These are phyloP conservation scores for Drosophila sp. DNA, from an alignment of 1,140 invertebrate genomes.

Conservation along the genomic window DNA sequence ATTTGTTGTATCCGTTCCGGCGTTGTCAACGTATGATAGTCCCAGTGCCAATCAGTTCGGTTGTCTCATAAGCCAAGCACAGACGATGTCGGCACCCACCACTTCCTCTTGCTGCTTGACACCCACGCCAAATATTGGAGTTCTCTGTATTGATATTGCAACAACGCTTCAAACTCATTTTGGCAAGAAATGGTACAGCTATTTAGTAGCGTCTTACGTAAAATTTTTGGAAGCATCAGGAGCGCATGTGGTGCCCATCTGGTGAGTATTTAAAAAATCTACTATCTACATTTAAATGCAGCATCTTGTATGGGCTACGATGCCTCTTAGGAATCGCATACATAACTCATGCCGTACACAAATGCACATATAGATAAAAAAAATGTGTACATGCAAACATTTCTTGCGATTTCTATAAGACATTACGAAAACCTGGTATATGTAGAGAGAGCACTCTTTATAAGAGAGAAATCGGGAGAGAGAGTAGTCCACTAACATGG, in stretches of 20 bases:
- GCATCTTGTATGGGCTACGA: too few species aligned
- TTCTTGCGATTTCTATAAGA: too few species aligned
- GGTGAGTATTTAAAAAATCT: constrained; percentile 84
- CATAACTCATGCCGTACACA: background rate
- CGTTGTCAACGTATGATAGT: background rate
- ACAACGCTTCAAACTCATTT: constrained; percentile 74
- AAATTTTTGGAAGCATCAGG: constrained; percentile 93
- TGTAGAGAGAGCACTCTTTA: too few species aligned
- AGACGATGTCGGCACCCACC: background rate
- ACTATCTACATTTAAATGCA: background rate
- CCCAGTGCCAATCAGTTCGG: background rate
- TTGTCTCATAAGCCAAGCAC: background rate
- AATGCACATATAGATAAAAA: background rate
- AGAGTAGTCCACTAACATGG: background rate
- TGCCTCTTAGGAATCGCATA: background rate
- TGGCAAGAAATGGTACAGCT: constrained; percentile 85
- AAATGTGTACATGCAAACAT: background rate
- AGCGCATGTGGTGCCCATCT: constrained; percentile 91
- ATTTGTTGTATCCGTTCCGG: background rate
- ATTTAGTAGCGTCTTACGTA: constrained; percentile 93
- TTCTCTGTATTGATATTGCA: constrained; percentile 87
- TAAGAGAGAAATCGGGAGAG: too few species aligned
- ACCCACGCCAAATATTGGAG: constrained; percentile 84
- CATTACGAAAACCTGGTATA: too few species aligned
- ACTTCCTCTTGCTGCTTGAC: background rate